Conservation (phyloP, 2,888 invertebrate genomes). For the Drosophila diplacantha region DNA sequence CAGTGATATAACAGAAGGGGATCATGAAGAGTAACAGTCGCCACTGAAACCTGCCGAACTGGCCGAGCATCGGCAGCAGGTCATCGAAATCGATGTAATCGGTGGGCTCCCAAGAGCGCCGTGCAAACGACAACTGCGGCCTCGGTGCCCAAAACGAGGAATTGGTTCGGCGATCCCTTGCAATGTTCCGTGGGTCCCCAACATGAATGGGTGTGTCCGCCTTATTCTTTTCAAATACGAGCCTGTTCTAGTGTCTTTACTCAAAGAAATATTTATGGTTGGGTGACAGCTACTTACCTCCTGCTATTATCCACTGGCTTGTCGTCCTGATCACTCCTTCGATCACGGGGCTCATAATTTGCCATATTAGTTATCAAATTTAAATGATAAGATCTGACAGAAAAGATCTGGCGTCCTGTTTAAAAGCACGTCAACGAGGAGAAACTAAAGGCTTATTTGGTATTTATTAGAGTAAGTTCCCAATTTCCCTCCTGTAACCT, state of each 20-base stretch:
- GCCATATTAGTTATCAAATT: slow-evolving; percentile 7
- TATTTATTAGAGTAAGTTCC: too few relatives aligned
- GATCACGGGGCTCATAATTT: slow-evolving; percentile 1
- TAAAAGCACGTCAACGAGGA: background rate
- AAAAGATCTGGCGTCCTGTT: background rate
- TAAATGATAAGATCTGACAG: background rate
- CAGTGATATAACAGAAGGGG: slow-evolving; percentile 90
- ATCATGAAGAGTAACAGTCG: slow-evolving; percentile 88
- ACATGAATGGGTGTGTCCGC: background rate
- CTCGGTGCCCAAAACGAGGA: background rate
- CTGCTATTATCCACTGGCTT: background rate
- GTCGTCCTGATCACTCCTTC: background rate
- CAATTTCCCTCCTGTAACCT: too few relatives aligned
- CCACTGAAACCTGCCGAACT: slow-evolving; percentile 90
- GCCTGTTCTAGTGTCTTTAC: background rate
- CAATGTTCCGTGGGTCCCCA: background rate
- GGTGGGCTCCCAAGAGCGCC: slow-evolving; percentile 1
- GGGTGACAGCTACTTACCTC: background rate
- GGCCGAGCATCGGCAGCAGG: slow-evolving; percentile 88
- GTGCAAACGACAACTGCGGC: background rate
- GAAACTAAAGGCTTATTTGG: background rate
- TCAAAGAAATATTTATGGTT: background rate
- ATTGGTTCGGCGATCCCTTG: background rate
- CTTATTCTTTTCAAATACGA: background rate
- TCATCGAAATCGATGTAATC: slow-evolving; percentile 86